phyloP scores from a whole-genome alignment of 1,140 invertebrate genomes.

The Spodoptera litura region DNA sequence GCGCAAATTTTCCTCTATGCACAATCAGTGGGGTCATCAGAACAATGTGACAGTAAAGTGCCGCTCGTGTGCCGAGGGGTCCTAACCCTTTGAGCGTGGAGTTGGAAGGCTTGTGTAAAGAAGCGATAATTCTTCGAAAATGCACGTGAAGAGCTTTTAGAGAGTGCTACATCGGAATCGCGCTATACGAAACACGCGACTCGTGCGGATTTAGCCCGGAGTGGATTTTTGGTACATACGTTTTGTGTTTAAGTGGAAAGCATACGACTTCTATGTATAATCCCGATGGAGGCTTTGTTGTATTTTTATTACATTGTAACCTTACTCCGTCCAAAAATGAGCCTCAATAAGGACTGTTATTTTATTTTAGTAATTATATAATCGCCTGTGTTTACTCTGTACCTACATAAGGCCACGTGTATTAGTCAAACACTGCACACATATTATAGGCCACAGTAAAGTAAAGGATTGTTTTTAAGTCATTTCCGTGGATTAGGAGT shows the following conservation, averaged over 20 bases:
- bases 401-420: neutral
- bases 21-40: constrained; percentile 34
- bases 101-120: constrained; percentile 21
- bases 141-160: constrained; percentile 36
- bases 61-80: constrained; percentile 19
- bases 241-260: constrained; percentile 31
- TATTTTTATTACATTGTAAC: constrained; percentile 23
- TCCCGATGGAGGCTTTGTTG: constrained; percentile 8
- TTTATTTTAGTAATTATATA: constrained; percentile 1
- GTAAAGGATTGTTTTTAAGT: neutral
- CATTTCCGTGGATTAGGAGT: constrained; percentile 12
- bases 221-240: constrained; percentile 23
- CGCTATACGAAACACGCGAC: constrained; percentile 30
- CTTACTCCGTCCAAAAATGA: constrained; percentile 37
- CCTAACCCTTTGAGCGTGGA: constrained; percentile 21
- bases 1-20: constrained; percentile 37
- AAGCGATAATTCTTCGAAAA: constrained; percentile 37
- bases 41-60: constrained; percentile 30
- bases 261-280: constrained; percentile 34
- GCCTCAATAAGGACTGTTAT: constrained; percentile 16
- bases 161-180: constrained; percentile 35
- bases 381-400: constrained; percentile 5
- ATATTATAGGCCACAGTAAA: neutral
- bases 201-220: constrained; percentile 19
- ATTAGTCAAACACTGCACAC: neutral